Evolutionary conservation across 2,797 vertebrate genomes (phyloP).

Genomic region (Enteromius radiatus): DNA sequence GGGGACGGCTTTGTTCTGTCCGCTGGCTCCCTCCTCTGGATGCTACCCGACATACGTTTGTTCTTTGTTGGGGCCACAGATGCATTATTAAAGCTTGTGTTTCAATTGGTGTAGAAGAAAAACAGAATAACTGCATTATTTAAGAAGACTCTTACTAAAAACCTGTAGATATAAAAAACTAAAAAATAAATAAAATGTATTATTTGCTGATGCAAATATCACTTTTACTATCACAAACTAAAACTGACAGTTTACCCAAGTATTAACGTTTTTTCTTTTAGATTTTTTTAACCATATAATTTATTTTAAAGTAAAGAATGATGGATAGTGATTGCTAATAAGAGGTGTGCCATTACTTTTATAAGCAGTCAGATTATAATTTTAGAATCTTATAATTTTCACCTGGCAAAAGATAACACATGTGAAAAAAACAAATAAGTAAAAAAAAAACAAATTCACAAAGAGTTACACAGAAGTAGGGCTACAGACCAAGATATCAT

Average conservation of each 20-base stretch:
- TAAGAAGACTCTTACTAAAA: background rate
- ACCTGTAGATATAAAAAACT: too few species aligned
- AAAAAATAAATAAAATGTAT: background rate
- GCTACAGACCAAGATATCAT: background rate
- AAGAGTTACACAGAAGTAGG: background rate
- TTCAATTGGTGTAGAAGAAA: background rate
- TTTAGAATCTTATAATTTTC: background rate
- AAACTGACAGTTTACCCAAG: background rate
- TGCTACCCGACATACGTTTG: conserved; percentile 77
- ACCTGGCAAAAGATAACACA: background rate
- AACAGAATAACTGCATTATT: background rate
- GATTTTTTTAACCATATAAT: background rate
- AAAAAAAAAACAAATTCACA: background rate
- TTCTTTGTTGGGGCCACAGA: conserved; percentile 46
- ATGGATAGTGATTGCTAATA: background rate
- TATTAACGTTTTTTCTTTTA: background rate
- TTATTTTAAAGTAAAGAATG: background rate
- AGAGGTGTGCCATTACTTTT: background rate
- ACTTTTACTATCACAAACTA: background rate
- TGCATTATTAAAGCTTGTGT: background rate
- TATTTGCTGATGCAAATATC: background rate
- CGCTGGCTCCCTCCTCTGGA: conserved; percentile 93
- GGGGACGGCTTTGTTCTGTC: conserved; percentile 66
- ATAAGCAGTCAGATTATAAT: background rate
- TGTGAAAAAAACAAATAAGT: background rate